Conservation (phyloP, 2,113 vertebrate species). For the Cottus gobio region DNA sequence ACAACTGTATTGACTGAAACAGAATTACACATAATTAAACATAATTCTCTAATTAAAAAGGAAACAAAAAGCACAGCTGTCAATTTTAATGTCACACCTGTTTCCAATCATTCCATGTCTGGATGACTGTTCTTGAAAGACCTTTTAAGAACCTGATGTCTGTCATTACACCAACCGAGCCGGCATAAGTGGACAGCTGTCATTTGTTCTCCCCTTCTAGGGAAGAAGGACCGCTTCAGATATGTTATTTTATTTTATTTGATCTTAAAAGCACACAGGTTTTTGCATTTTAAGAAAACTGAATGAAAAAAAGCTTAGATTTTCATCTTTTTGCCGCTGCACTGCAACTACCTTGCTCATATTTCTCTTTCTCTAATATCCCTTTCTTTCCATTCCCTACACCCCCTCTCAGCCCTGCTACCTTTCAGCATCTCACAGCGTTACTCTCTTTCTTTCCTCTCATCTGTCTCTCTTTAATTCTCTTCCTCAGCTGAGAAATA, state of each 20-base stretch:
- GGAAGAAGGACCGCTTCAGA: not conserved
- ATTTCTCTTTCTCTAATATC: not conserved
- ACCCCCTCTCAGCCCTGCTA: not conserved
- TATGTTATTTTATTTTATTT: slow-evolving; percentile 8
- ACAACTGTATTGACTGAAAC: not conserved
- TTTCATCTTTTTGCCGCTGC: not conserved
- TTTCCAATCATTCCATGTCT: not conserved
- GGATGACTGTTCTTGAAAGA: not conserved
- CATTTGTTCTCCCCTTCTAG: slow-evolving; percentile 7
- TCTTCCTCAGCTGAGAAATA: slow-evolving; percentile 17
- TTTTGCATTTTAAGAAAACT: not conserved
- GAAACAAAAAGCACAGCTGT: not conserved
- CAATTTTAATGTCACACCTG: not conserved
- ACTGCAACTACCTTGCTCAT: not conserved
- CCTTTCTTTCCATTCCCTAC: not conserved
- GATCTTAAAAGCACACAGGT: slow-evolving; percentile 2
- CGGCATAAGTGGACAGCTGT: not conserved
- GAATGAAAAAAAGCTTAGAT: not conserved
- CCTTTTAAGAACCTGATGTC: not conserved
- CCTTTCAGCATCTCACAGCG: not conserved
- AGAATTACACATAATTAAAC: not conserved
- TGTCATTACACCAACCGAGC: not conserved
- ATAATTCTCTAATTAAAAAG: not conserved
- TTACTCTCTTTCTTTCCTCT: not conserved
- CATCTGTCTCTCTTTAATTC: slow-evolving; percentile 25